Evolutionary conservation across 2,113 vertebrate genomes (phyloP).

Genomic region (Pipra filicauda): DNA sequence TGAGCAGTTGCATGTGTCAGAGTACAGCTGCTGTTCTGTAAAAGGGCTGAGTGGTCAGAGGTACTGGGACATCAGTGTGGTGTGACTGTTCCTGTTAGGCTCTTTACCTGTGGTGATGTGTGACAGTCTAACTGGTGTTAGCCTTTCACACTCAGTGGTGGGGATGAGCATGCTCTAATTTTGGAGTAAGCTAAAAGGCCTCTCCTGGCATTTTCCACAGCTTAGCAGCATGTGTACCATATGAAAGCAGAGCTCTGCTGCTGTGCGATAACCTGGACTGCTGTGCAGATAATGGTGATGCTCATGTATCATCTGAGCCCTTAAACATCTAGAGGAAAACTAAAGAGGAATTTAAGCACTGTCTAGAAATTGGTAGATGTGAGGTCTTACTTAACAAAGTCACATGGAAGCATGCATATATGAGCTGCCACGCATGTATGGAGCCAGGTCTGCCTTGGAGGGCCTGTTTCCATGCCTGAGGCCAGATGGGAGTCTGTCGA

Average conservation of each 20-base stretch:
- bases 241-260: neutral
- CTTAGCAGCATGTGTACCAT: neutral
- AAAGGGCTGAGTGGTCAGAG: neutral
- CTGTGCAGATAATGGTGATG: fast-evolving
- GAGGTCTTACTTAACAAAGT: neutral
- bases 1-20: neutral
- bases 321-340: neutral
- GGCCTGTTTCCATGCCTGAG: neutral
- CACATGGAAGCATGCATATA: neutral
- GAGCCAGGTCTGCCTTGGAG: neutral
- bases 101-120: fast-evolving
- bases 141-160: neutral
- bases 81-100: neutral
- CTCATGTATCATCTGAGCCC: neutral
- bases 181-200: neutral
- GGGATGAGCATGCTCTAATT: neutral
- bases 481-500: neutral
- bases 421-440: fast-evolving
- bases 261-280: neutral
- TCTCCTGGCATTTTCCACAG: neutral
- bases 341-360: neutral
- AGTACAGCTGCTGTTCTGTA: neutral
- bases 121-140: neutral
- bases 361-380: neutral
- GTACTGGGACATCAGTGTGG: neutral